phyloP scores from a whole-genome alignment of 2,113 vertebrate species.

The chimpanzee (Pan troglodytes) region DNA sequence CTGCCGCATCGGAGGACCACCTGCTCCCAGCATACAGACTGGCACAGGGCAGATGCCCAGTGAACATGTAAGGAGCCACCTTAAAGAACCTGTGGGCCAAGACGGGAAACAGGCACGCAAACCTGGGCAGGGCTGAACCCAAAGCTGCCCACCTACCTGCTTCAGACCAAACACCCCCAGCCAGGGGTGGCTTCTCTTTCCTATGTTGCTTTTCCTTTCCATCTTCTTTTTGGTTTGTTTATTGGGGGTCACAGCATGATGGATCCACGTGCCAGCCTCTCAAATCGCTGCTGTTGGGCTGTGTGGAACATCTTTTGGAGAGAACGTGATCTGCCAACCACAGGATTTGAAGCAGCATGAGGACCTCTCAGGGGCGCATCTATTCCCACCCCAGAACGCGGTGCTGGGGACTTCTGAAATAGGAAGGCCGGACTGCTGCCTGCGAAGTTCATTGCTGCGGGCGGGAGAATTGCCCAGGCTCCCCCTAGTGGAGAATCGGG shows the following conservation, averaged over 20 bases:
- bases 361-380: background rate
- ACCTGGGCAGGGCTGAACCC: background rate
- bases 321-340: background rate
- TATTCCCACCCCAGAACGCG: background rate
- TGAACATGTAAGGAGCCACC: background rate
- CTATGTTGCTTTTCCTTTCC: background rate
- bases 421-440: background rate
- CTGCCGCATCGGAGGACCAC: background rate
- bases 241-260: background rate
- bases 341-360: background rate
- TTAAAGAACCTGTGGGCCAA: background rate
- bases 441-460: background rate
- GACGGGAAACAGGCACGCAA: background rate
- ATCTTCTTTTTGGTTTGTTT: background rate
- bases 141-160: background rate
- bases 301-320: background rate
- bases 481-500: slow-evolving; percentile 60
- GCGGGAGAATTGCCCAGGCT: background rate
- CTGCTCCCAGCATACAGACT: background rate
- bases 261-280: background rate
- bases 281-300: background rate
- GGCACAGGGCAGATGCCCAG: background rate
- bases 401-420: background rate
- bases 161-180: accelerated
- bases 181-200: background rate